phyloP scores from a whole-genome alignment of 2,888 invertebrate genomes.

The Teinopalpus imperialis region DNA sequence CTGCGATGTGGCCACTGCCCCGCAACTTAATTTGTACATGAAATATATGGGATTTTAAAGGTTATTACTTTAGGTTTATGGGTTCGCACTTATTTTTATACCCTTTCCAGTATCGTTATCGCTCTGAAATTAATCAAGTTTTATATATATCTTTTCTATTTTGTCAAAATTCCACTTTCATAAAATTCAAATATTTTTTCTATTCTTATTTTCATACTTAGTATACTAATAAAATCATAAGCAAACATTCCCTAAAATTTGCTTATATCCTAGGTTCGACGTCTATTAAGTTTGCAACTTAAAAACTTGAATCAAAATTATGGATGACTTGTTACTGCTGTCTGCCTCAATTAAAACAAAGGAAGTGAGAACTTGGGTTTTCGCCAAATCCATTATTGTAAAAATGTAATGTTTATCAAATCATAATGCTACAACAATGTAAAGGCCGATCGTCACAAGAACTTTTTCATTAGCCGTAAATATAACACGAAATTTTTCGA shows the following conservation, averaged over 20 bases:
- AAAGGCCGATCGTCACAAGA: background rate
- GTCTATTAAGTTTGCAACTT: too few species aligned
- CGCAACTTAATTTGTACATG: slow-evolving; percentile 27
- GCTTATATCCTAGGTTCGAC: too few species aligned
- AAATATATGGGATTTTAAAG: slow-evolving; percentile 27
- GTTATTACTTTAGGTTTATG: slow-evolving; percentile 23
- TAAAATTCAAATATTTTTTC: too few species aligned
- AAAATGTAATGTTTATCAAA: too few species aligned
- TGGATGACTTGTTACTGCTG: too few species aligned
- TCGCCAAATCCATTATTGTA: too few species aligned
- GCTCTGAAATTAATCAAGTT: background rate
- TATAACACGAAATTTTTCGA: slow-evolving; percentile 7
- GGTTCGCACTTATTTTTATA: slow-evolving; percentile 12
- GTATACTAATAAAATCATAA: background rate
- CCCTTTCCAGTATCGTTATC: slow-evolving; percentile 2
- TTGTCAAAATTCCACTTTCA: too few species aligned
- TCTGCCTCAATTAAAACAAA: too few species aligned
- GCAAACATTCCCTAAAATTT: background rate
- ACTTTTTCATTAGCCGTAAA: slow-evolving; percentile 11
- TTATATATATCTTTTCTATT: too few species aligned
- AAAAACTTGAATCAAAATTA: too few species aligned
- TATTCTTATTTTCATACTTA: too few species aligned
- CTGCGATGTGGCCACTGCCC: slow-evolving; percentile 26
- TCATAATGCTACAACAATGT: background rate
- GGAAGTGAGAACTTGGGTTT: too few species aligned